Percentiles rank a stretch among this genome's conserved stretches.
Evolutionary conservation across 2,888 invertebrate genomes (phyloP).

Genomic region (Aradus depressus): DNA sequence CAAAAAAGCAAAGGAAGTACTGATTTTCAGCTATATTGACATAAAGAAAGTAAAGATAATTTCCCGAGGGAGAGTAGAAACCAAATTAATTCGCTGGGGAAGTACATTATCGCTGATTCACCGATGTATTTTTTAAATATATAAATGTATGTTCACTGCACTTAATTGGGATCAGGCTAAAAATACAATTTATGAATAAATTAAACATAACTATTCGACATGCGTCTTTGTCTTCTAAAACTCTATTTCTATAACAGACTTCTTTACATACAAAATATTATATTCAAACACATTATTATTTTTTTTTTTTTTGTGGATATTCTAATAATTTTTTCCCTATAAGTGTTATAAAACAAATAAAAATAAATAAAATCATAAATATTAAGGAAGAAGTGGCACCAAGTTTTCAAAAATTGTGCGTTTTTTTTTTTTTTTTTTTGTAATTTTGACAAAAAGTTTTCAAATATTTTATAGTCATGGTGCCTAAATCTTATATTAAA

Average conservation of each 20-base stretch:
- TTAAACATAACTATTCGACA: constrained; percentile 10
- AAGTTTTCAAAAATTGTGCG: neutral
- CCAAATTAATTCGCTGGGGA: neutral
- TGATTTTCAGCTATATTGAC: too few species aligned
- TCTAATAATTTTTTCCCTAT: neutral
- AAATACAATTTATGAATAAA: neutral
- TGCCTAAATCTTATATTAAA: too few species aligned
- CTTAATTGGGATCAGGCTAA: constrained; percentile 10
- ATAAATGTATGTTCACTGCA: constrained; percentile 9
- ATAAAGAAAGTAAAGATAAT: constrained; percentile 7
- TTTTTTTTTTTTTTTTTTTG: neutral
- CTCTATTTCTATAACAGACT: constrained; percentile 14
- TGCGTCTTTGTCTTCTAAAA: neutral
- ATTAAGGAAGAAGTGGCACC: neutral
- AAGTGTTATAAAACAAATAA: neutral
- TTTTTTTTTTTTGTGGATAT: too few species aligned
- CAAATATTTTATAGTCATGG: too few species aligned
- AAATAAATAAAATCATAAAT: neutral
- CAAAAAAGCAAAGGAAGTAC: too few species aligned
- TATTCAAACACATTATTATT: constrained; percentile 12
- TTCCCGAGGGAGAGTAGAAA: neutral
- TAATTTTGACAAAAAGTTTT: neutral
- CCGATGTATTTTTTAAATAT: neutral
- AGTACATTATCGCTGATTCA: neutral
- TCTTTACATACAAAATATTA: too few species aligned